Evolutionary conservation across 2,113 vertebrate species (phyloP).

Genomic region (Carlito syrichta): DNA sequence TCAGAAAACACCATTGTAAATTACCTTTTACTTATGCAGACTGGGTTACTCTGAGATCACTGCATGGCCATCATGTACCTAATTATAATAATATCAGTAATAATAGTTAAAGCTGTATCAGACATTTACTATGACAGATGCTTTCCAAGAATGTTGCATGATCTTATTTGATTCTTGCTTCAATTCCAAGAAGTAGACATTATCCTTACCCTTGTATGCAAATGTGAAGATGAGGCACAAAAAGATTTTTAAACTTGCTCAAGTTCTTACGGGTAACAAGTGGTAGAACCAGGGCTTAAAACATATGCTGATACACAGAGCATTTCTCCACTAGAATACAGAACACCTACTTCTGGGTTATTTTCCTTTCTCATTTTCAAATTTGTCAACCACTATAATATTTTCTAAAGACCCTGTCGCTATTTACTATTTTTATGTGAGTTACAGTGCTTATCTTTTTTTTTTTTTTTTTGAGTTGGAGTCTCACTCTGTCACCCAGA

Average conservation of each 20-base stretch:
- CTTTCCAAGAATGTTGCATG: not conserved
- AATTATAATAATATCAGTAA: not conserved
- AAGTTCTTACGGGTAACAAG: not conserved
- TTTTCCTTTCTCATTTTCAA: not conserved
- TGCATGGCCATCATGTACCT: not conserved
- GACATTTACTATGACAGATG: not conserved
- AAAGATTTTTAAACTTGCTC: not conserved
- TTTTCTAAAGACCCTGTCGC: not conserved
- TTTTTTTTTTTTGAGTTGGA: too few relatives aligned
- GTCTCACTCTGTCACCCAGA: too few relatives aligned
- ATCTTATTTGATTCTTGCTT: not conserved
- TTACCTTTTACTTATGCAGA: not conserved
- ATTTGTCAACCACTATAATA: not conserved
- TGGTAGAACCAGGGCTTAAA: not conserved
- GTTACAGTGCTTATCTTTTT: too few relatives aligned
- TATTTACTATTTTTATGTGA: not conserved
- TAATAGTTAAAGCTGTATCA: not conserved
- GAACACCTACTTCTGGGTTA: not conserved
- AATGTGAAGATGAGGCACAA: not conserved
- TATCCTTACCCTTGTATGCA: not conserved
- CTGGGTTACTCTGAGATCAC: not conserved
- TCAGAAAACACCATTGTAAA: not conserved
- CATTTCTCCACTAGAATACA: not conserved
- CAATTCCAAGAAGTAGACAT: not conserved
- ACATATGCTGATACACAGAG: not conserved